These are phyloP conservation scores for Coturnix japonica DNA, from an alignment of 2,113 vertebrate genomes.

Conservation along the genomic window DNA sequence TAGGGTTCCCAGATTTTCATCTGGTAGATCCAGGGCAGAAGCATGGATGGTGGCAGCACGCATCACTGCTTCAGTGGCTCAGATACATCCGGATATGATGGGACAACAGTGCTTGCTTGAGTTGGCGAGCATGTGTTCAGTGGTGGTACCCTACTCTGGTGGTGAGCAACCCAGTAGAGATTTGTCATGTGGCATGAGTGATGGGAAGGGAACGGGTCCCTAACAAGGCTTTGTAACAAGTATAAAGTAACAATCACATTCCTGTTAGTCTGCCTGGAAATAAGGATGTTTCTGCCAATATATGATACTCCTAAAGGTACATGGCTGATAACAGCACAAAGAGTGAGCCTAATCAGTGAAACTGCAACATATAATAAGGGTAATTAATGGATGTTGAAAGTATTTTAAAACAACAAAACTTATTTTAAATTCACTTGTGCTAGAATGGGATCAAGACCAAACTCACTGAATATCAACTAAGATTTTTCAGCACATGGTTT, in stretches of 20 bases:
- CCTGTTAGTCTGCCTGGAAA: background rate
- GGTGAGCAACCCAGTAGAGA: background rate
- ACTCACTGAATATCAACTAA: background rate
- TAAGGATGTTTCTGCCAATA: background rate
- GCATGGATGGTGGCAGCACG: background rate
- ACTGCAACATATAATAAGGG: background rate
- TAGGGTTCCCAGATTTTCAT: background rate
- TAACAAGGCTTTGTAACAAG: background rate
- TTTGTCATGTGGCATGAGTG: background rate
- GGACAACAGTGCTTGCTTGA: background rate
- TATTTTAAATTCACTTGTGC: background rate
- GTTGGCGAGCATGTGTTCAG: background rate
- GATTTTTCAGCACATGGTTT: background rate
- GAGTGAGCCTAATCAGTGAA: background rate
- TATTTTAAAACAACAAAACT: background rate
- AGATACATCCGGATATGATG: background rate
- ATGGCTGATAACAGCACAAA: background rate
- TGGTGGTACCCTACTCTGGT: background rate
- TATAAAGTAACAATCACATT: background rate
- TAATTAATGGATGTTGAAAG: background rate
- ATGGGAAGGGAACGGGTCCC: background rate
- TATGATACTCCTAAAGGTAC: background rate
- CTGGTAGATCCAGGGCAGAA: background rate
- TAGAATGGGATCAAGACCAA: background rate
- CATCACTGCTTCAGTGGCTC: rapidly evolving